Evolutionary conservation across 2,888 invertebrate genomes (phyloP).

Genomic region (Abscondita cerata): DNA sequence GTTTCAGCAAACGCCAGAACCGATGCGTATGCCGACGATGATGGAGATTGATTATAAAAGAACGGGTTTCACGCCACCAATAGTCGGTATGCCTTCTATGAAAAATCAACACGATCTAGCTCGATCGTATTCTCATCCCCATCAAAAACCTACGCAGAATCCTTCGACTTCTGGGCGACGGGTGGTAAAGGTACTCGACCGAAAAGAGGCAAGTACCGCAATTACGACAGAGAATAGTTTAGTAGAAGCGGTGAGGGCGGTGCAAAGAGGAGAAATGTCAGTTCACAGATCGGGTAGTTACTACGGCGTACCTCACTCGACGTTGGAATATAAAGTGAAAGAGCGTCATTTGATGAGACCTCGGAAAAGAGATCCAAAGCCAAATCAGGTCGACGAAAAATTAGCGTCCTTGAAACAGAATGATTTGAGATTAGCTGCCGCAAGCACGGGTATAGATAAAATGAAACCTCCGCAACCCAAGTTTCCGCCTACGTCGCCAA

Average conservation of each 20-base stretch:
- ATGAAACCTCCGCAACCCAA: slow-evolving; percentile 63
- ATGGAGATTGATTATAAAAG: slow-evolving; percentile 65
- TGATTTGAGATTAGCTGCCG: slow-evolving; percentile 49
- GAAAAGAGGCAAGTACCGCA: slow-evolving; percentile 95
- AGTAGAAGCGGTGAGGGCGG: slow-evolving; percentile 96
- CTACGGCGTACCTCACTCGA: slow-evolving; percentile 98
- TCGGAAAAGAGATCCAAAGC: slow-evolving; percentile 82
- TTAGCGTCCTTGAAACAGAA: slow-evolving; percentile 59
- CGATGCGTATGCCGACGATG: slow-evolving; percentile 58
- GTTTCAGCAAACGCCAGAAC: slow-evolving; percentile 67
- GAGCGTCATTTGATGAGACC: slow-evolving; percentile 92
- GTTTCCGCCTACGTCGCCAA: slow-evolving; percentile 65
- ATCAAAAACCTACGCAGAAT: slow-evolving; percentile 39
- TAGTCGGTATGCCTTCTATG: slow-evolving; percentile 66
- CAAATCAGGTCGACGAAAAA: slow-evolving; percentile 68
- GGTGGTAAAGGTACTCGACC: slow-evolving; percentile 74
- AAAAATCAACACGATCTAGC: slow-evolving; percentile 57
- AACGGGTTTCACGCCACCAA: slow-evolving; percentile 66
- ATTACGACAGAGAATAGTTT: slow-evolving; percentile 97
- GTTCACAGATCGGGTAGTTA: slow-evolving; percentile 97
- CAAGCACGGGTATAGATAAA: slow-evolving; percentile 59
- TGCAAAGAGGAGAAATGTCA: slow-evolving; percentile 98
- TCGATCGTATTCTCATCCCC: slow-evolving; percentile 43
- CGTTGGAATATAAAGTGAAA: slow-evolving; percentile 97
- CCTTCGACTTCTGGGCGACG: slow-evolving; percentile 38